Evolutionary conservation across 2,797 vertebrate species (phyloP).

Genomic region (Rousettus madagascariensis): DNA sequence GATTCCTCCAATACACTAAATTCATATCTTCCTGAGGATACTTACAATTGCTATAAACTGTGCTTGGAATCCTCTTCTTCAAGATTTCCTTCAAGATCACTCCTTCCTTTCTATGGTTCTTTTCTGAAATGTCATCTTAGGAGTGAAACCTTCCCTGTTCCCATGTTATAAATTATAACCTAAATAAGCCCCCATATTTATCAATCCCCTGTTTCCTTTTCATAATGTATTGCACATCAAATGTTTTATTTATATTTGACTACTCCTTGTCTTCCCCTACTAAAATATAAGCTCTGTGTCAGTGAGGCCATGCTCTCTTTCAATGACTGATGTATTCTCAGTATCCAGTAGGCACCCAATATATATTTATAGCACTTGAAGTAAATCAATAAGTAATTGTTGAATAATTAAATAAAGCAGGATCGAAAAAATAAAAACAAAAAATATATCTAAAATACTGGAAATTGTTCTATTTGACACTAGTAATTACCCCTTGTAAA

Average conservation of each 20-base stretch:
- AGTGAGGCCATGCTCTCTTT: not conserved
- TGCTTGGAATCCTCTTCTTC: not conserved
- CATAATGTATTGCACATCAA: not conserved
- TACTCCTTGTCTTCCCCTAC: not conserved
- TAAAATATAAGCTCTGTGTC: not conserved
- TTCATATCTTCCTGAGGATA: not conserved
- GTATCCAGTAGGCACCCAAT: not conserved
- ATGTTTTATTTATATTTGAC: not conserved
- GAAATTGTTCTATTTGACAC: not conserved
- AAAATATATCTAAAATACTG: not conserved
- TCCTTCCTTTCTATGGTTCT: not conserved
- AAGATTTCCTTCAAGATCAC: not conserved
- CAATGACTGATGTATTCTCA: not conserved
- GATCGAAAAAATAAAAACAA: not conserved
- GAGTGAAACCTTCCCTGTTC: not conserved
- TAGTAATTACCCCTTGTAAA: not conserved
- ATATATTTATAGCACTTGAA: not conserved
- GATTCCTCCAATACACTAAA: not conserved
- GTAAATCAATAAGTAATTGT: not conserved
- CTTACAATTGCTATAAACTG: not conserved
- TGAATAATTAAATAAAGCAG: not conserved
- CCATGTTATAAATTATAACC: not conserved
- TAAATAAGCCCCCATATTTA: not conserved
- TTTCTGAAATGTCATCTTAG: not conserved
- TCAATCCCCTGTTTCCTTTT: not conserved